These are phyloP conservation scores for Phortica variegata DNA, from an alignment of 1,140 invertebrate species.

Conservation along the genomic window DNA sequence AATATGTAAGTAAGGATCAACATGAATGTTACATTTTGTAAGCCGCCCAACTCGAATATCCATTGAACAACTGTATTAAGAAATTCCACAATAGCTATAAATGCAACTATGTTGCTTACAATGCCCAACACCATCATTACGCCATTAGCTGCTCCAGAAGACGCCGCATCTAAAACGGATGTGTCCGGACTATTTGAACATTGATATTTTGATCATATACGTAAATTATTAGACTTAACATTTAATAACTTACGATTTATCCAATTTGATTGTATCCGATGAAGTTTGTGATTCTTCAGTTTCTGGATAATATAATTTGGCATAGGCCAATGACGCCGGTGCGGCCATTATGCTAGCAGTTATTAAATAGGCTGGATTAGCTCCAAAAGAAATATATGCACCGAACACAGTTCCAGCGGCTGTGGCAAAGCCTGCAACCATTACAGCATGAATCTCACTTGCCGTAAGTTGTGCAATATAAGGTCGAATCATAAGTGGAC, in stretches of 20 bases:
- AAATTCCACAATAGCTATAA: constrained; percentile 81
- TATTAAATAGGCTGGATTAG: constrained; percentile 74
- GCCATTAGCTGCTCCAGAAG: constrained; percentile 76
- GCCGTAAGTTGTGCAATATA: constrained; percentile 74
- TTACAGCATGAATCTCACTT: constrained; percentile 88
- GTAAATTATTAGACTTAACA: not conserved
- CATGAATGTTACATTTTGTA: constrained; percentile 61
- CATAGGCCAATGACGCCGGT: constrained; percentile 80
- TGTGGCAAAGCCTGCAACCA: constrained; percentile 89
- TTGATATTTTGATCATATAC: not conserved
- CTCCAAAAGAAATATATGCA: constrained; percentile 87
- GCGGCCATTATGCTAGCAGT: constrained; percentile 93
- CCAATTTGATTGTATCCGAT: constrained; percentile 63
- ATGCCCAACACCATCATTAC: constrained; percentile 80
- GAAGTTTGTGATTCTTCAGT: constrained; percentile 71
- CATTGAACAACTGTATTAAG: constrained; percentile 76
- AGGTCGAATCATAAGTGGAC: constrained; percentile 79
- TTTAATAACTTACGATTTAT: constrained; percentile 62
- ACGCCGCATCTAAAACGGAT: constrained; percentile 82
- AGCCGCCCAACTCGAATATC: constrained; percentile 72
- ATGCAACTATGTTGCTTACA: constrained; percentile 86
- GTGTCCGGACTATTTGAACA: constrained; percentile 66
- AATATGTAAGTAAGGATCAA: constrained; percentile 76
- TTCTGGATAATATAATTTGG: constrained; percentile 90
- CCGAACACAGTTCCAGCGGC: constrained; percentile 88